phyloP scores from a whole-genome alignment of 2,797 vertebrate species.

The Heteromormyrus szaboi region DNA sequence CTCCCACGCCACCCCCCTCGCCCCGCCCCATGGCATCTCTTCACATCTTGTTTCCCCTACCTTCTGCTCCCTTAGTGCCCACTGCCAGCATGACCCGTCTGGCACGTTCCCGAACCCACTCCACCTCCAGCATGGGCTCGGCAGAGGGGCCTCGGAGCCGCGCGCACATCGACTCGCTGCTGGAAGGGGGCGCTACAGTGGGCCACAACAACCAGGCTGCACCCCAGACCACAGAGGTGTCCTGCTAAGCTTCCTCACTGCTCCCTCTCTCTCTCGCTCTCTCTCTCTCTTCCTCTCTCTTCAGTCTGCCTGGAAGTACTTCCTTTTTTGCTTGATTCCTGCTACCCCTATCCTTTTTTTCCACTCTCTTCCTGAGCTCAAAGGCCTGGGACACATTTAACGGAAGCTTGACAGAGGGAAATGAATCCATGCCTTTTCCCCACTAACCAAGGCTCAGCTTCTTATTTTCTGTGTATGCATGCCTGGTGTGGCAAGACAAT shows the following conservation, averaged over 20 bases:
- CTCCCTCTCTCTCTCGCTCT: not conserved
- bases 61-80: slow-evolving; percentile 68
- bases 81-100: slow-evolving; percentile 84
- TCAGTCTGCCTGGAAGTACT: not conserved
- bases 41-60: not conserved
- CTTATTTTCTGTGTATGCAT: slow-evolving; percentile 12
- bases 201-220: slow-evolving; percentile 56
- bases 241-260: slow-evolving; percentile 58
- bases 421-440: not conserved
- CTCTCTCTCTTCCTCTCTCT: not conserved
- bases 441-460: not conserved
- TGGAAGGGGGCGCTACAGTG: slow-evolving; percentile 61
- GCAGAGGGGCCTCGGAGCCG: slow-evolving; percentile 70
- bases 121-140: slow-evolving; percentile 80
- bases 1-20: not conserved
- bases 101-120: slow-evolving; percentile 81
- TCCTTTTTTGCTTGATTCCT: not conserved
- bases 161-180: slow-evolving; percentile 58
- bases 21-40: not conserved
- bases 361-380: not conserved
- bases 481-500: slow-evolving; percentile 16
- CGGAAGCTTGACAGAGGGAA: not conserved
- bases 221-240: slow-evolving; percentile 76
- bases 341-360: not conserved
- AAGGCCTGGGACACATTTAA: slow-evolving; percentile 9